Base-by-base conservation (phyloP, 2,888 invertebrate species). In the Limnephilus rhombicus region DNA sequence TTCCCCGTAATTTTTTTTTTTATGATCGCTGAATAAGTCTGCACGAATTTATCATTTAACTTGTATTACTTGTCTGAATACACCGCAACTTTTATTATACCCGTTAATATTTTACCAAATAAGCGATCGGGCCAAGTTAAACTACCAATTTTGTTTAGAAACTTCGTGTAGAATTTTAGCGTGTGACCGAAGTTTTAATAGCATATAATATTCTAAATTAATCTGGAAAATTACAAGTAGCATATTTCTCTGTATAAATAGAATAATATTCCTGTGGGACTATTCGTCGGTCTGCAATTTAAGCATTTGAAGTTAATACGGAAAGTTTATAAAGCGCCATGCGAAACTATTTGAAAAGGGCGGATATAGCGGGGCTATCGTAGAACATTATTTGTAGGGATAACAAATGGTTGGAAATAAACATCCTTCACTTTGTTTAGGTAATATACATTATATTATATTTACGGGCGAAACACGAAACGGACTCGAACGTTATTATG, bases 161-260 rank as follows among this genome's bases (percentile, higher is more conserved):
- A 89, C 68, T 34, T 18, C 37, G 41, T 80, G 49, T 80, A 24
- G 37, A 24, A 68, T 80, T 89, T 89, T 89, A 80, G 88, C 88
- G 88, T 80, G 88, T 34, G 88, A 80, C 88, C 88, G n/a, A 89
- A 89, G 80, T 68, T 89, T 89, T 80, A 89, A 89, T 89, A 37
- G 88, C 34, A 15, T 24, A 89, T 80, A 89, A 89, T 45, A n/a
- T 49, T 45, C 41, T 86, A 86, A 86, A 86, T 80, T 80, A 89
- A 89, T 80, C 37, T 24, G 37, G 80, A 37, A 89, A 37, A 80
- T 89, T 89, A 89, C 34, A 80, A 89, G 53, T 87, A 85, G 85
- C 15, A 24, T 24, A 41, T 83, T 37, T 37, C 18, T 24, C 83
- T 3, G 83, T 11, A 83, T 83, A 37, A 37, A 37, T 83, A 41